These are phyloP conservation scores for Plecturocebus donacophilus DNA, from an alignment of 2,113 vertebrate genomes.

Conservation along the genomic window DNA sequence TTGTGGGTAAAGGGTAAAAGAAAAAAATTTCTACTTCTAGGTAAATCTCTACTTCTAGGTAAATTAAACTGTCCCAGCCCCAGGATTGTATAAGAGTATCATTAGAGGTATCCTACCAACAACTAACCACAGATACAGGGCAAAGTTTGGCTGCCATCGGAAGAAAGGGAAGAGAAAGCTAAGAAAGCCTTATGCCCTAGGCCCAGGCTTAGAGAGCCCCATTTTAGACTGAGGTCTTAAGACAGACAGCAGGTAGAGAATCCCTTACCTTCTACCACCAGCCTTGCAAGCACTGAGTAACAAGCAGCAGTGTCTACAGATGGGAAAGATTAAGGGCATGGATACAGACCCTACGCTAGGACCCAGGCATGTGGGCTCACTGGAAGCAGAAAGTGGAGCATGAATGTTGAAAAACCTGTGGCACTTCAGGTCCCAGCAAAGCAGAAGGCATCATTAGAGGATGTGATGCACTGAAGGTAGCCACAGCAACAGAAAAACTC, in stretches of 20 bases:
- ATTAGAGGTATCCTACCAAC: background rate
- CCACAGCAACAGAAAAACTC: background rate
- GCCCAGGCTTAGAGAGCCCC: background rate
- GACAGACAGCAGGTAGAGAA: background rate
- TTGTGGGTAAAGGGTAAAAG: background rate
- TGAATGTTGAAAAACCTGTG: background rate
- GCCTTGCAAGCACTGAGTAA: background rate
- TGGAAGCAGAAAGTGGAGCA: background rate
- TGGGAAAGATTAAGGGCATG: background rate
- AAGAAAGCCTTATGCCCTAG: background rate
- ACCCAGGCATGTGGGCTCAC: background rate
- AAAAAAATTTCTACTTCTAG: background rate
- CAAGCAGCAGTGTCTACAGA: background rate
- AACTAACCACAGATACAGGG: background rate
- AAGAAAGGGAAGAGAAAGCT: background rate
- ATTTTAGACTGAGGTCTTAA: background rate
- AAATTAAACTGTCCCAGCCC: background rate
- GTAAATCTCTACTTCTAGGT: background rate
- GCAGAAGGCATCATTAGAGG: background rate
- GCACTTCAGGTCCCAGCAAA: background rate
- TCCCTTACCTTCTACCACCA: background rate
- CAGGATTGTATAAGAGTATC: background rate
- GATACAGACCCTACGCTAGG: too few species aligned
- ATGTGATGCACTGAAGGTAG: background rate
- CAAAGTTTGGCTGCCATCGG: background rate